A percentile compares a stretch with the other conserved stretches of the same genome.
Conservation (phyloP, 1,140 invertebrate genomes). For the Zaprionus gabonicus region DNA sequence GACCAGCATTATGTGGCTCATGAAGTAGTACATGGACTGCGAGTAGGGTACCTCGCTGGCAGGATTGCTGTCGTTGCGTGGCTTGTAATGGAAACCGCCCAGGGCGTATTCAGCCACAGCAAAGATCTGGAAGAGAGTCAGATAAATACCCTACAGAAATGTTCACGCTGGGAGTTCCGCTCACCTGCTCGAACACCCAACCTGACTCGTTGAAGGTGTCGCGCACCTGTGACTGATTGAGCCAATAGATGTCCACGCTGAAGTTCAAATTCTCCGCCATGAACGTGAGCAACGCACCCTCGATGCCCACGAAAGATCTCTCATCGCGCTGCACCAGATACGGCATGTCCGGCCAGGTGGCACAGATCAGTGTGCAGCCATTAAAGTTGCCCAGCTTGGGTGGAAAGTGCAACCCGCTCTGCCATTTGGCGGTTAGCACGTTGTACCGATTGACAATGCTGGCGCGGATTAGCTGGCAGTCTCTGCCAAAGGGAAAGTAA, state of each 20-base stretch:
- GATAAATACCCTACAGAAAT: not conserved
- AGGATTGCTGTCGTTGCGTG: constrained; percentile 32
- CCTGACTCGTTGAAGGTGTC: constrained; percentile 70
- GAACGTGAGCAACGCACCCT: constrained; percentile 68
- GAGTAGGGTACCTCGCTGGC: constrained; percentile 51
- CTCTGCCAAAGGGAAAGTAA: constrained; percentile 59
- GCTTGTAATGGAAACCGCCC: constrained; percentile 74
- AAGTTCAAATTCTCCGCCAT: constrained; percentile 72
- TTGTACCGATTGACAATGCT: constrained; percentile 55
- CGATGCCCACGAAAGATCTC: constrained; percentile 63
- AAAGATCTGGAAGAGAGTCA: constrained; percentile 53
- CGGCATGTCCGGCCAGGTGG: constrained; percentile 80
- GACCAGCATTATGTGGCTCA: constrained; percentile 76
- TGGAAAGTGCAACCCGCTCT: constrained; percentile 41
- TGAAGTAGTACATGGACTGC: constrained; percentile 72
- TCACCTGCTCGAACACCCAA: constrained; percentile 63
- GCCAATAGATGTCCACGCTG: constrained; percentile 60
- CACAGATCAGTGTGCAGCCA: constrained; percentile 69
- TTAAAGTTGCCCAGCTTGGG: constrained; percentile 63
- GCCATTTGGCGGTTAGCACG: constrained; percentile 7
- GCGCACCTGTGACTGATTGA: constrained; percentile 59
- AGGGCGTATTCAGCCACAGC: constrained; percentile 64
- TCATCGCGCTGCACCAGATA: constrained; percentile 55
- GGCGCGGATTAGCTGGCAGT: constrained; percentile 46
- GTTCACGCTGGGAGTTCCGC: not conserved